Percentiles rank a stretch among this genome's conserved stretches.
Evolutionary conservation across 2,888 invertebrate species (phyloP).

Genomic region (Anarsia innoxiella): DNA sequence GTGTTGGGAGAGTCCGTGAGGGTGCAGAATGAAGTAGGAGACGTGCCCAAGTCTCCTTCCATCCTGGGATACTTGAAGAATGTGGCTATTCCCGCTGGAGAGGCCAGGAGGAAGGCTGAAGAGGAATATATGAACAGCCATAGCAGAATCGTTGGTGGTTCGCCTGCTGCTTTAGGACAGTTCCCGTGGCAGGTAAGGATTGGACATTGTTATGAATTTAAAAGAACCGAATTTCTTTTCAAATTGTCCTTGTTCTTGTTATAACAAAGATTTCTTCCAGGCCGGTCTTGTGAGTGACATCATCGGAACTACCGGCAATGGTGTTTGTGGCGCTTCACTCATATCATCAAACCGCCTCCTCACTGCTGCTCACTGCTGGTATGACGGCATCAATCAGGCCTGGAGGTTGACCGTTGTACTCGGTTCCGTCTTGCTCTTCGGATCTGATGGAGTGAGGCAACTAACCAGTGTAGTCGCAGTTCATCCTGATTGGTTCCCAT

Average conservation of each 20-base stretch:
- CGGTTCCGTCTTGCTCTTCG: conserved; percentile 34
- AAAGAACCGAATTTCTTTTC: no score
- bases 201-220: no score
- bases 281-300: conserved; percentile 34
- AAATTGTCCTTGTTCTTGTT: no score
- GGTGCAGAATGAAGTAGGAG: conserved; percentile 11
- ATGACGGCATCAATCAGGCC: conserved; percentile 40
- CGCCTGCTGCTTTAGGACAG: conserved; percentile 28
- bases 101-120: conserved; percentile 35
- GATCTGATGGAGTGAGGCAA: conserved; percentile 33
- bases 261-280: no score
- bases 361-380: conserved; percentile 57
- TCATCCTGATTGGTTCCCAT: conserved; percentile 38
- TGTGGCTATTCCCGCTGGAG: conserved; percentile 34
- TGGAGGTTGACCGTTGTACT: conserved; percentile 39
- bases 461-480: conserved; percentile 27
- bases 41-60: neutral
- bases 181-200: conserved; percentile 40
- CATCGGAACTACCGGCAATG: conserved; percentile 23
- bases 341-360: conserved; percentile 28
- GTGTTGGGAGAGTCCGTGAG: no score
- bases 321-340: conserved; percentile 43
- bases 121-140: conserved; percentile 23
- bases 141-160: conserved; percentile 40
- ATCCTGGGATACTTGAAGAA: conserved; percentile 31